These are phyloP conservation scores for Furnarius figulus DNA, from an alignment of 2,113 vertebrate genomes.

Conservation along the genomic window DNA sequence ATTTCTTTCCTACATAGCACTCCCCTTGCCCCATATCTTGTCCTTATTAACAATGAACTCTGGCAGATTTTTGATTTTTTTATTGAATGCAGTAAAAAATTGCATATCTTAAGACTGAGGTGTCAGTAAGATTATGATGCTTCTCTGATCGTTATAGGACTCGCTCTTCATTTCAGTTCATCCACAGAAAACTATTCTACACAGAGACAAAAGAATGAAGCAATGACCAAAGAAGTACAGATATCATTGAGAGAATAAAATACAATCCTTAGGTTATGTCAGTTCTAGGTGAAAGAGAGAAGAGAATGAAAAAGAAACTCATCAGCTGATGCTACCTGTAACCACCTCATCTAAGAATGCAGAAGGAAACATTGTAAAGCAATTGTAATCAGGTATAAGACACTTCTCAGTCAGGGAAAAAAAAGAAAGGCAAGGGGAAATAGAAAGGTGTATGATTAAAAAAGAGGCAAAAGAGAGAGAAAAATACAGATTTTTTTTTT, in stretches of 20 bases:
- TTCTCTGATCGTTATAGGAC: neutral
- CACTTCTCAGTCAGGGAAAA: neutral
- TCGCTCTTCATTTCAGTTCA: neutral
- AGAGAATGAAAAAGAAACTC: neutral
- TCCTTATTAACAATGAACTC: neutral
- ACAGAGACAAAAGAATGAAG: neutral
- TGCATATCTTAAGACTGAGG: neutral
- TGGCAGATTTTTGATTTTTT: neutral
- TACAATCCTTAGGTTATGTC: neutral
- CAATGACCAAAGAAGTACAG: neutral
- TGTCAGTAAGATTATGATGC: neutral
- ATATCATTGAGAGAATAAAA: neutral
- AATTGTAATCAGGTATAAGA: neutral
- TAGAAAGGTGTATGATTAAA: neutral
- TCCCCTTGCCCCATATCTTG: neutral
- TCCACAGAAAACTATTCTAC: neutral
- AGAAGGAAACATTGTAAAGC: conserved; percentile 26
- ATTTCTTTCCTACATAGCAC: neutral
- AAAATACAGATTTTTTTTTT: conserved; percentile 12
- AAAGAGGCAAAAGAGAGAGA: conserved; percentile 24
- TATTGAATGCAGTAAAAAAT: neutral
- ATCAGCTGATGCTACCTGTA: neutral
- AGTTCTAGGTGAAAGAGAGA: neutral
- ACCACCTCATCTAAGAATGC: conserved; percentile 5
- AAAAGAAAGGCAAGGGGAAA: neutral